Percentiles rank a stretch among this genome's conserved stretches.
Evolutionary conservation across 2,888 invertebrate genomes (phyloP).

Genomic region (Philaethria dido): DNA sequence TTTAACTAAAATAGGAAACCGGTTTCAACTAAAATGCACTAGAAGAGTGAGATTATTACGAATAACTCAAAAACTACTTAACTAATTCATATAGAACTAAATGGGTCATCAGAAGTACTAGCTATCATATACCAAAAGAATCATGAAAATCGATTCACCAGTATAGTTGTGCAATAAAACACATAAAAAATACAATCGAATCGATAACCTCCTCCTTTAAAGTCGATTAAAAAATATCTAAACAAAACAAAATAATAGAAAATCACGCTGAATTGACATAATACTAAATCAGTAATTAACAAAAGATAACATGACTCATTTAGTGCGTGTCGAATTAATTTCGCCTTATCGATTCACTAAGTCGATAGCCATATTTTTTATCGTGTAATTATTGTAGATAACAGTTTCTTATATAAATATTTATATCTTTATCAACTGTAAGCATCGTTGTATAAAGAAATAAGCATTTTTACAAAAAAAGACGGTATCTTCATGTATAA

Average conservation of each 20-base stretch:
- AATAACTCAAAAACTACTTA: too few relatives aligned
- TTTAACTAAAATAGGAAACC: too few relatives aligned
- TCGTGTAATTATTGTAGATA: conserved; percentile 11
- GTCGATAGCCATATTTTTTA: conserved; percentile 13
- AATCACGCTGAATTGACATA: conserved; percentile 1
- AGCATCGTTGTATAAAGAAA: conserved; percentile 5
- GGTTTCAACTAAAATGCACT: too few relatives aligned
- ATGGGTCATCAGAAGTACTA: too few relatives aligned
- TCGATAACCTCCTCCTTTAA: too few relatives aligned
- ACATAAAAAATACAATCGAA: too few relatives aligned
- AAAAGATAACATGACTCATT: conserved; percentile 20
- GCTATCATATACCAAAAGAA: too few relatives aligned
- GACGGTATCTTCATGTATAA: neutral
- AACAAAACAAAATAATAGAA: neutral
- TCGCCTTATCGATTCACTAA: conserved; percentile 14
- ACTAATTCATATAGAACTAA: too few relatives aligned
- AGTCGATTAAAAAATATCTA: neutral
- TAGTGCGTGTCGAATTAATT: conserved; percentile 22
- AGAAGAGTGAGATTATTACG: too few relatives aligned
- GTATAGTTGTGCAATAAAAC: too few relatives aligned
- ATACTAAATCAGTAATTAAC: conserved; percentile 6
- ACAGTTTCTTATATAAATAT: conserved; percentile 3
- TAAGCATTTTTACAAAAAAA: neutral
- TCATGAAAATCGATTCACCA: too few relatives aligned
- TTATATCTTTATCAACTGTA: conserved; percentile 2